Base-by-base conservation (phyloP, 2,797 vertebrate genomes). In the Dryobates pubescens region DNA sequence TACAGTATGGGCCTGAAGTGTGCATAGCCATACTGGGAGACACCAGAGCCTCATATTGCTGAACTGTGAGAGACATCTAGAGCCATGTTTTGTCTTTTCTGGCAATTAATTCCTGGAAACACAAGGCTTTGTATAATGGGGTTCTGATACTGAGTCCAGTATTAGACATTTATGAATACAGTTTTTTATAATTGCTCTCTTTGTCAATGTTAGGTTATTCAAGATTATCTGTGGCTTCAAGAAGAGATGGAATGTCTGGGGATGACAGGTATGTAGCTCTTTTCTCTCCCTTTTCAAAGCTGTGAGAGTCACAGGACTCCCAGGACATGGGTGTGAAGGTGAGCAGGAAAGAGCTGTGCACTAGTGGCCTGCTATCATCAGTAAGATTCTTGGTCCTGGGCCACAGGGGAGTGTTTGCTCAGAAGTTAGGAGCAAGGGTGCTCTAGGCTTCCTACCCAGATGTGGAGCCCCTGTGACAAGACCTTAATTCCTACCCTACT, bases 251-350 rank as follows among this genome's bases (percentile, higher is more conserved):
- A 29, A 22, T 70, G 14, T 30, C 9, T 63, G 18, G 45, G 20
- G 15, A 77, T 82, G 38, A 45, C 79, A 86, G 96, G 97, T 97
- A 89, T 53, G 95, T 82, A 78, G 47, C 59, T 41, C 18, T 79
- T 88, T 51, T 38, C 9, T 77, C 17, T 45, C 22, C 76, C 30
- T 94, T 87, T 58, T 75, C 61, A 58, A 15, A 8, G 1, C 30
- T 17, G 8, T 75, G 47, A 5, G 23, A 4, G 17, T 81, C 38
- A 20, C 11, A 51, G 56, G 13, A 34, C 20, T 58, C 64, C 23
- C 2, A 23, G 41, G 23, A 2, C 5, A 2, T 30, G 32, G 17
- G 2, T 62, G 6, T 32, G 10, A 45, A 70, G 13, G 17, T 73
- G 59, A n/a, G 20, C 38, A 36, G 41, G 27, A 13, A 3, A 23